A percentile compares a stretch with the other conserved stretches of the same genome.
Evolutionary conservation across 2,888 invertebrate genomes (phyloP).

Genomic region (Polyommatus icarus): DNA sequence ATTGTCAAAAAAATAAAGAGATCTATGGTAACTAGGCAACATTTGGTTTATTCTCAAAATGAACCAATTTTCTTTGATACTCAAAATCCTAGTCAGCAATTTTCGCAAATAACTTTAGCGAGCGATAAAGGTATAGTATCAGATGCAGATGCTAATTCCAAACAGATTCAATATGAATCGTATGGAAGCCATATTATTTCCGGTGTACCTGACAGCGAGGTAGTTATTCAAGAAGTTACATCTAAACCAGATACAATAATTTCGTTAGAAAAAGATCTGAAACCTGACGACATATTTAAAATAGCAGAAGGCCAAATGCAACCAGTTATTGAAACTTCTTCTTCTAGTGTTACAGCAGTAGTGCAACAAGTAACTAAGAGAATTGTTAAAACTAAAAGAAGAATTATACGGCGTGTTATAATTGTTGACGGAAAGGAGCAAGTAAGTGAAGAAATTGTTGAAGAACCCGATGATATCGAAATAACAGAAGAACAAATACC

Average conservation of each 20-base stretch:
- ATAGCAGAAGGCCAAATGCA: conserved; percentile 65
- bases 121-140: conserved; percentile 82
- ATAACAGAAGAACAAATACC: conserved; percentile 86
- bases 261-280: conserved; percentile 77
- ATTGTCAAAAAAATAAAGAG: conserved; percentile 87
- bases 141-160: conserved; percentile 81
- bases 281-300: conserved; percentile 72
- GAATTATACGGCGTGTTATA: conserved; percentile 87
- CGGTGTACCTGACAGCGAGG: conserved; percentile 82
- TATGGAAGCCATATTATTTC: conserved; percentile 84
- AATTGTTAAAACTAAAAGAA: conserved; percentile 86
- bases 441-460: conserved; percentile 89
- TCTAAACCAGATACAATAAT: conserved; percentile 82
- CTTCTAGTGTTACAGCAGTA: conserved; percentile 87
- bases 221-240: conserved; percentile 84
- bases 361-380: conserved; percentile 90
- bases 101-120: conserved; percentile 84
- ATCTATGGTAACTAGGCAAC: conserved; percentile 84
- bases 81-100: conserved; percentile 82
- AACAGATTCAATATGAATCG: conserved; percentile 82
- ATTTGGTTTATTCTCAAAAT: conserved; percentile 83
- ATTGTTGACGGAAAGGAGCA: conserved; percentile 92
- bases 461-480: conserved; percentile 90
- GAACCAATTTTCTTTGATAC: conserved; percentile 77
- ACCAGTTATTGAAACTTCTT: conserved; percentile 79